A percentile compares a stretch with the other conserved stretches of the same genome.
These are phyloP conservation scores for Hypotaenidia okinawae DNA, from an alignment of 2,797 vertebrate genomes.

Conservation along the genomic window DNA sequence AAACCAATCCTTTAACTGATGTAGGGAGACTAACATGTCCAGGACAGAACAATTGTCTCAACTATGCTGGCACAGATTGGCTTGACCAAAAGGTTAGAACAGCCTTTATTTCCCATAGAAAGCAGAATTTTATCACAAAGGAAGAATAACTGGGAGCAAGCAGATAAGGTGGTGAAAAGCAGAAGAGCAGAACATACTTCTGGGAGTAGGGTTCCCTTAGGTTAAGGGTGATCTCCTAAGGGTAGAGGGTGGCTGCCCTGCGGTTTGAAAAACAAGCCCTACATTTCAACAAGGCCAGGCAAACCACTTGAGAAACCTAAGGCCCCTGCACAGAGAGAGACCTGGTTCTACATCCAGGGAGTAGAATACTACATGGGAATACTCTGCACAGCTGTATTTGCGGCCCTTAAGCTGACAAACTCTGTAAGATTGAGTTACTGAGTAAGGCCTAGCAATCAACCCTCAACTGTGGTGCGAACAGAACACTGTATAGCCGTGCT, in stretches of 20 bases:
- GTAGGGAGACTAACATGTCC: background rate
- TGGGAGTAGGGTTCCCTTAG: background rate
- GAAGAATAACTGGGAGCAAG: background rate
- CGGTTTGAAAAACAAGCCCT: background rate
- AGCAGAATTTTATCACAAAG: background rate
- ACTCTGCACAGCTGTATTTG: background rate
- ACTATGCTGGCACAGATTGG: background rate
- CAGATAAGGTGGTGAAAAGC: background rate
- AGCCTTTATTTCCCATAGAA: background rate
- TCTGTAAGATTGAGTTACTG: background rate
- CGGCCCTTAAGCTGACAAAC: background rate
- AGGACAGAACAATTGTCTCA: background rate
- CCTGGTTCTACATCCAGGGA: fast-evolving
- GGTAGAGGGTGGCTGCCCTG: background rate
- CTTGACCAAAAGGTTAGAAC: background rate
- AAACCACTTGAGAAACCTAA: background rate
- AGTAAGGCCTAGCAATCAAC: background rate
- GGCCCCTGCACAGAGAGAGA: background rate
- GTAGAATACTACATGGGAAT: background rate
- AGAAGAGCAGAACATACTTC: background rate
- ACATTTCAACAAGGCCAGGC: background rate
- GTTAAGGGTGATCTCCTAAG: background rate
- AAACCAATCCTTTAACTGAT: background rate
- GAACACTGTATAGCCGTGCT: background rate
- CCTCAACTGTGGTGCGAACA: background rate